A percentile compares a stretch with the other conserved stretches of the same genome.
Evolutionary conservation across 92 coral and sea anemone genomes (phyloP).

Genomic region (Actinernus sp.): DNA sequence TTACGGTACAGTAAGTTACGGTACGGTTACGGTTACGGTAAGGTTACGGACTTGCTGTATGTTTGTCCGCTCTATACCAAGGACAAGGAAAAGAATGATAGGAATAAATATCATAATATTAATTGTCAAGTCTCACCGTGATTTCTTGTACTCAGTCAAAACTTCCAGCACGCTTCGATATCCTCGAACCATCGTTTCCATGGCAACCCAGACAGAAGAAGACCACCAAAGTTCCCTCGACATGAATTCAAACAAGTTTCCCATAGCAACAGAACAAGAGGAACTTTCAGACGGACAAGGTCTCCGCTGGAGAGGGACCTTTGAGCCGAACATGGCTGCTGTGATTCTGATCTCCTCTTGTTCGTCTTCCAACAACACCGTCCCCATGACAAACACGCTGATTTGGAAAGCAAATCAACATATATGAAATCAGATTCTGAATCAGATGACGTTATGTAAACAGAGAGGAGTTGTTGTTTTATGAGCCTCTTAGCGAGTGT

Average conservation of each 20-base stretch:
- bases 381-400: conserved; percentile 53
- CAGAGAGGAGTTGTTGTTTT: no score
- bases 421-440: no score
- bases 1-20: no score
- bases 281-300: conserved; percentile 1
- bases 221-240: conserved; percentile 44
- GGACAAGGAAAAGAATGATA: no score
- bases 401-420: neutral
- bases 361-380: conserved; percentile 72
- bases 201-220: conserved; percentile 62
- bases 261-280: conserved; percentile 61
- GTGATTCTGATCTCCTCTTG: conserved; percentile 62
- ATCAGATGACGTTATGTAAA: no score
- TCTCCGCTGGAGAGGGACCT: conserved; percentile 25
- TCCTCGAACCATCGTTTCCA: conserved; percentile 61
- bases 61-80: no score
- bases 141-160: conserved; percentile 36
- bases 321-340: conserved; percentile 64
- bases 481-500: no score
- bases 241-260: conserved; percentile 46
- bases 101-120: no score
- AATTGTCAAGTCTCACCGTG: conserved; percentile 37
- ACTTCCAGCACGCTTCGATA: conserved; percentile 20
- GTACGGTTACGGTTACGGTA: no score
- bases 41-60: no score